Evolutionary conservation across 2,797 vertebrate species (phyloP), one percentile per base, ranked within the genome.

Genomic region (Paguma larvata): DNA sequence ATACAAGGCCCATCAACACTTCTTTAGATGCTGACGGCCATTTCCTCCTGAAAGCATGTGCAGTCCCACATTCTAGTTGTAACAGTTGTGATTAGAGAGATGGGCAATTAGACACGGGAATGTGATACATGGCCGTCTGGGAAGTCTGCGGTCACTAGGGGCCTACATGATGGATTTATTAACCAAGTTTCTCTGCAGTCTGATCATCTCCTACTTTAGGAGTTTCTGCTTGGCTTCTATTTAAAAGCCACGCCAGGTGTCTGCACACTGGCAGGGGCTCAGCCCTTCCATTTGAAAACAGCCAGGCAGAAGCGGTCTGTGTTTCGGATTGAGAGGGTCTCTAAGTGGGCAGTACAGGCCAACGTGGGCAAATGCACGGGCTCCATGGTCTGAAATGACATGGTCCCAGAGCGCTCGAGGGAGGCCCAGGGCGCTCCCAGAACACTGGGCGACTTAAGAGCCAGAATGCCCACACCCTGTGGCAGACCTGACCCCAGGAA

Each of bases 191-290:
- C 89, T 75, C 78, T 63, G 62, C 80, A 65, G 67, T 41, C 63
- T 30, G 72, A 94, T 86, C n/a, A 83, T 16, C 91, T 89, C 96
- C 79, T 12, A 59, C 72, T 68, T 30, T 8, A 32, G 73, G 93
- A 48, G 79, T n/a, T 79, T 80, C 87, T 80, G 3, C 38, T 30
- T 70, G 78, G 88, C 80, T 85, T 89, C 97, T 90, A 46, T 87
- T 85, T 92, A 89, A 90, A 95, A 90, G 62, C 85, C 48, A 44
- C 0, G 2, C 25, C 34, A 63, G 1, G 23, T 16, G 15, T 75
- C 59, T 44, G 70, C 5, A 16, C 4, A 5, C 77, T 6, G 84
- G 38, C 4, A 13, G 82, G 25, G 70, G 56, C 63, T 32, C 2
- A 21, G 46, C 23, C 32, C 59, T 23, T 59, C 44, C 25, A 14